Conservation (phyloP, 2,797 vertebrate genomes). For the Remorina albescens region DNA sequence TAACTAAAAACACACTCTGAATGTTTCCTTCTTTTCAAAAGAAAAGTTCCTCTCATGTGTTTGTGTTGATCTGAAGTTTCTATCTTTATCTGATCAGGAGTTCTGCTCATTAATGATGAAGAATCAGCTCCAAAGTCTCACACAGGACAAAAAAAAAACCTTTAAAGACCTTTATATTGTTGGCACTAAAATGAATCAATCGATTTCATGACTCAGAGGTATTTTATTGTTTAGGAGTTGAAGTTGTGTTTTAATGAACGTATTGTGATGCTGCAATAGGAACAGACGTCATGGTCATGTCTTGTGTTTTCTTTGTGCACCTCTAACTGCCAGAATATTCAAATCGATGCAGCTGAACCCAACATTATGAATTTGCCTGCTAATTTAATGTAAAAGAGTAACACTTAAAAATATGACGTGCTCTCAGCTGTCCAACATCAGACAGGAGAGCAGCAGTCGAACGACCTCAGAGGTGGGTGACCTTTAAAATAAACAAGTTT, state of each 20-base stretch:
- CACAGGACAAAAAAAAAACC: no score
- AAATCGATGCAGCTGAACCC: neutral
- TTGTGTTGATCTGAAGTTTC: no score
- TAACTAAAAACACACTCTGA: no score
- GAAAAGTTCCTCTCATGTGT: no score
- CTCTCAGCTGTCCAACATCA: neutral
- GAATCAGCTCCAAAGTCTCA: no score
- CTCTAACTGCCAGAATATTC: neutral
- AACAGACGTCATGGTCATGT: neutral
- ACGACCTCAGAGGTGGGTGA: slow-evolving; percentile 5
- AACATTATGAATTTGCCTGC: neutral
- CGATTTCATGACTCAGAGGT: neutral
- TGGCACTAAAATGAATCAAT: neutral
- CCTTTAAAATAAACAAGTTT: neutral
- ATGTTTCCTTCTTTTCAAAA: no score
- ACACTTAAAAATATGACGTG: neutral
- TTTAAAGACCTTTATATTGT: neutral
- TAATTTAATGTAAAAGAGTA: slow-evolving; percentile 1
- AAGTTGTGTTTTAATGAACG: no score
- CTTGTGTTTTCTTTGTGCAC: neutral
- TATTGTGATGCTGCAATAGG: neutral
- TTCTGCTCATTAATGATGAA: no score
- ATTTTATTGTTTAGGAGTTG: neutral
- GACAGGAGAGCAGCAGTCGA: no score
- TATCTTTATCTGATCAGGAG: no score